Conservation (phyloP, 2,888 invertebrate species). For the Latheticus oryzae region DNA sequence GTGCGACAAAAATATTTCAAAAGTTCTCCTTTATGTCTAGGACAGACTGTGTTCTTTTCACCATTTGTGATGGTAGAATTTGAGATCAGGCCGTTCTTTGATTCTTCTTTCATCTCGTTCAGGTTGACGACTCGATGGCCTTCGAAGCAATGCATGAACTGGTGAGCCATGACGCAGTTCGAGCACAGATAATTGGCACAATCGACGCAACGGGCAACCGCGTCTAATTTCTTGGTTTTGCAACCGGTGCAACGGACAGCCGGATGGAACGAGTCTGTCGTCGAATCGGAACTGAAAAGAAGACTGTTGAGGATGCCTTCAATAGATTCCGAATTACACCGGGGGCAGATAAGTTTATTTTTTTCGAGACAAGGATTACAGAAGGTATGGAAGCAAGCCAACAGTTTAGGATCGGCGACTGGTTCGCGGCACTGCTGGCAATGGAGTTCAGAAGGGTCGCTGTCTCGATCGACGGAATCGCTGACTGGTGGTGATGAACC, state of each 20-base stretch:
- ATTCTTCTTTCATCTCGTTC: conserved; percentile 72
- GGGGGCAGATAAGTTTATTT: conserved; percentile 81
- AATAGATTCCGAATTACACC: conserved; percentile 68
- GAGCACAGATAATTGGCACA: conserved; percentile 96
- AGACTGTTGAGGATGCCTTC: conserved; percentile 66
- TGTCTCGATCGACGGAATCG: conserved; percentile 81
- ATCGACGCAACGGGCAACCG: conserved; percentile 95
- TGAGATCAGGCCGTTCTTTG: conserved; percentile 64
- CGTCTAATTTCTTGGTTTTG: conserved; percentile 94
- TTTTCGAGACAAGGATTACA: conserved; percentile 86
- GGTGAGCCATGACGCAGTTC: conserved; percentile 98
- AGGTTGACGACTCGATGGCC: conserved; percentile 90
- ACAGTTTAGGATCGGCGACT: conserved; percentile 78
- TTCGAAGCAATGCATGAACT: conserved; percentile 99
- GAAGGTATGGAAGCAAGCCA: conserved; percentile 86
- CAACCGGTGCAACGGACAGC: conserved; percentile 91
- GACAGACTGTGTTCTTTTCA: conserved; percentile 76
- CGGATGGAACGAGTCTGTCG: conserved; percentile 60
- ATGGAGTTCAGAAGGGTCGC: conserved; percentile 58
- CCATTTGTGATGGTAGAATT: conserved; percentile 64
- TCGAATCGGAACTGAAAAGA: conserved; percentile 62
- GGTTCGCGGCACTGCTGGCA: conserved; percentile 83
- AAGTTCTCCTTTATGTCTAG: conserved; percentile 89
- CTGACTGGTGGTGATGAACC: conserved; percentile 89
- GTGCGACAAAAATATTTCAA: conserved; percentile 95